These are phyloP conservation scores for Bombus polaris DNA, from an alignment of 1,140 invertebrate species.

Conservation along the genomic window DNA sequence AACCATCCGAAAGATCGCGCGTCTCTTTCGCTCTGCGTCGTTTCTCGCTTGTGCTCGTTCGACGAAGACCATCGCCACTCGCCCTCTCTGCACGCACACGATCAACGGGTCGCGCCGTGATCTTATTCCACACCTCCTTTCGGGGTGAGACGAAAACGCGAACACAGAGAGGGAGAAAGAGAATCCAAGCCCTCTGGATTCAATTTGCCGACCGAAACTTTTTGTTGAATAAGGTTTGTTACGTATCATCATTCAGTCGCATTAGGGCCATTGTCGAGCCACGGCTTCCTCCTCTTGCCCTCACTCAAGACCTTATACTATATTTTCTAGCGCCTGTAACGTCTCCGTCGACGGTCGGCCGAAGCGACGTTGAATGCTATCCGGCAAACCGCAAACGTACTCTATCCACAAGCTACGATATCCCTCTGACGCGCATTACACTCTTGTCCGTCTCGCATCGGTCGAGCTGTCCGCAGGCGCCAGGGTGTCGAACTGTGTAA, in stretches of 20 bases:
- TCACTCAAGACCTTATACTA: background rate
- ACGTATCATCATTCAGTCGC: slow-evolving; percentile 65
- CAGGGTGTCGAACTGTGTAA: slow-evolving; percentile 50
- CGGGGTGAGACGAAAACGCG: slow-evolving; percentile 7
- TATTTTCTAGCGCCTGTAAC: background rate
- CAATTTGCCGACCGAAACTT: slow-evolving; percentile 73
- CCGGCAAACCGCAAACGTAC: slow-evolving; percentile 27
- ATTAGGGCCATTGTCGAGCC: slow-evolving; percentile 66
- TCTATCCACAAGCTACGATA: slow-evolving; percentile 2
- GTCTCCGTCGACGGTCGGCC: background rate
- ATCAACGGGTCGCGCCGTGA: slow-evolving; percentile 45
- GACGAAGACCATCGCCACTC: slow-evolving; percentile 21
- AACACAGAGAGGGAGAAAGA: background rate
- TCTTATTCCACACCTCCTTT: slow-evolving; percentile 67
- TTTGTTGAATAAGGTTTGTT: slow-evolving; percentile 72
- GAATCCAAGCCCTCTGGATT: slow-evolving; percentile 59
- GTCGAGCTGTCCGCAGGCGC: slow-evolving; percentile 39
- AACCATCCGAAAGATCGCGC: slow-evolving; percentile 40
- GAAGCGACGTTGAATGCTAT: background rate
- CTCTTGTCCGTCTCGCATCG: slow-evolving; percentile 10
- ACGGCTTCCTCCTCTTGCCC: background rate
- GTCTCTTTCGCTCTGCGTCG: background rate
- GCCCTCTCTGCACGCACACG: slow-evolving; percentile 32
- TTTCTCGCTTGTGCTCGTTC: slow-evolving; percentile 1
- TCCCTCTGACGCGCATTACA: background rate